phyloP scores from a whole-genome alignment of 1,140 invertebrate species.

The Trichoplusia ni region DNA sequence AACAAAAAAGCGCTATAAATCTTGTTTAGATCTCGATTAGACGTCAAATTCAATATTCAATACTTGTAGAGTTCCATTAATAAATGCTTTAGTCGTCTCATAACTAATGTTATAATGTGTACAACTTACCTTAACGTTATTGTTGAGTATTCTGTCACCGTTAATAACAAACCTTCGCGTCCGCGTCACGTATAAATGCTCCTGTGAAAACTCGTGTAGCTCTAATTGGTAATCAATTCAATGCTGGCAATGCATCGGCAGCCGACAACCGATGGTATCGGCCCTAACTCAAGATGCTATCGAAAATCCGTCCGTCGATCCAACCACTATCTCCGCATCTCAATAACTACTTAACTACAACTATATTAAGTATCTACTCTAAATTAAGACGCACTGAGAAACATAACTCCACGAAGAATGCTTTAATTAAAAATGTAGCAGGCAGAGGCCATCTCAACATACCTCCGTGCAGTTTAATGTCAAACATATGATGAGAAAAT shows the following conservation, averaged over 20 bases:
- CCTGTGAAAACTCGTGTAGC: slow-evolving; percentile 42
- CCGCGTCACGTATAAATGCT: slow-evolving; percentile 12
- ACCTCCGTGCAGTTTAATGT: slow-evolving; percentile 1
- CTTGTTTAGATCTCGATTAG: neutral
- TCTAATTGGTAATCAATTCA: slow-evolving; percentile 59
- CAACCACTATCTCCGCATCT: slow-evolving; percentile 44
- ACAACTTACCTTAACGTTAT: too few relatives aligned
- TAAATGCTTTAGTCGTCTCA: too few relatives aligned
- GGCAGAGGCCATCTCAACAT: too few relatives aligned
- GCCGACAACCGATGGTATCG: slow-evolving; percentile 48
- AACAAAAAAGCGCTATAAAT: neutral
- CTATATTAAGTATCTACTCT: slow-evolving; percentile 46
- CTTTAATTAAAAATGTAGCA: slow-evolving; percentile 22
- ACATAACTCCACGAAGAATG: neutral
- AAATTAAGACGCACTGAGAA: slow-evolving; percentile 49
- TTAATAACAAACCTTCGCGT: neutral
- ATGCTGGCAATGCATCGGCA: slow-evolving; percentile 48
- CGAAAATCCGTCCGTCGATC: slow-evolving; percentile 37
- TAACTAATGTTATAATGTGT: too few relatives aligned
- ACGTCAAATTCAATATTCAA: neutral
- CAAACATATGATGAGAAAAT: slow-evolving; percentile 8
- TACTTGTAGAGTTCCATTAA: too few relatives aligned
- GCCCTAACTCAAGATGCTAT: slow-evolving; percentile 46
- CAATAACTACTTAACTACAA: slow-evolving; percentile 31
- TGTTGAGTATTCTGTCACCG: neutral